These are phyloP conservation scores for Carollia perspicillata DNA, from an alignment of 2,113 vertebrate genomes.

Conservation along the genomic window DNA sequence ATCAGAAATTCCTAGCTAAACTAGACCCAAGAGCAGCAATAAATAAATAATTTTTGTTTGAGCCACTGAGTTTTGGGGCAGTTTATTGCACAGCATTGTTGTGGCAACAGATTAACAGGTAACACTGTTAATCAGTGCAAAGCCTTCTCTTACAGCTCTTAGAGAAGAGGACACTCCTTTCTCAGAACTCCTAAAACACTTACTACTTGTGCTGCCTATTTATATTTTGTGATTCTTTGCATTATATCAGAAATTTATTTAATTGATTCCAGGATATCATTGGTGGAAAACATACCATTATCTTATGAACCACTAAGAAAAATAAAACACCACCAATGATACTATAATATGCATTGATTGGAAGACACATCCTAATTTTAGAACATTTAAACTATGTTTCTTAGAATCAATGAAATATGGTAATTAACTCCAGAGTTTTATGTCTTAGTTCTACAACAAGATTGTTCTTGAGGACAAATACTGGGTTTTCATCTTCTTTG, in stretches of 20 bases:
- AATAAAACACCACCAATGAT: conserved; percentile 5
- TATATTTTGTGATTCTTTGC: not conserved
- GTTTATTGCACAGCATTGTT: not conserved
- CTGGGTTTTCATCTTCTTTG: not conserved
- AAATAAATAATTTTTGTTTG: not conserved
- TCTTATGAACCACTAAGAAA: conserved; percentile 18
- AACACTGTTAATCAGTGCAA: not conserved
- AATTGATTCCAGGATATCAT: not conserved
- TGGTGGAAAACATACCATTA: not conserved
- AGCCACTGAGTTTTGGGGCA: not conserved
- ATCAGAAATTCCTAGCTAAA: conserved; percentile 1
- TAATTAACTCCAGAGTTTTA: conserved; percentile 1
- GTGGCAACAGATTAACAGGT: not conserved
- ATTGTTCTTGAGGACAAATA: conserved; percentile 1
- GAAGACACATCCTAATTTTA: conserved; percentile 21
- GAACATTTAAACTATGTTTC: conserved; percentile 41
- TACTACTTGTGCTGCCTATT: not conserved
- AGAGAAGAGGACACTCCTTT: not conserved
- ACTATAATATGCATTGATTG: not conserved
- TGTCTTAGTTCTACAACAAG: conserved; percentile 6
- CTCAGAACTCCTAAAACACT: not conserved
- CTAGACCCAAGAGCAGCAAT: not conserved
- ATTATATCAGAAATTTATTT: not conserved
- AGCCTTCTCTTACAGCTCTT: not conserved
- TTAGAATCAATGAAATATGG: not conserved